Percentiles rank a stretch among this genome's conserved stretches.
phyloP scores from a whole-genome alignment of 2,113 vertebrate species.

The Cyanoliseus patagonus region DNA sequence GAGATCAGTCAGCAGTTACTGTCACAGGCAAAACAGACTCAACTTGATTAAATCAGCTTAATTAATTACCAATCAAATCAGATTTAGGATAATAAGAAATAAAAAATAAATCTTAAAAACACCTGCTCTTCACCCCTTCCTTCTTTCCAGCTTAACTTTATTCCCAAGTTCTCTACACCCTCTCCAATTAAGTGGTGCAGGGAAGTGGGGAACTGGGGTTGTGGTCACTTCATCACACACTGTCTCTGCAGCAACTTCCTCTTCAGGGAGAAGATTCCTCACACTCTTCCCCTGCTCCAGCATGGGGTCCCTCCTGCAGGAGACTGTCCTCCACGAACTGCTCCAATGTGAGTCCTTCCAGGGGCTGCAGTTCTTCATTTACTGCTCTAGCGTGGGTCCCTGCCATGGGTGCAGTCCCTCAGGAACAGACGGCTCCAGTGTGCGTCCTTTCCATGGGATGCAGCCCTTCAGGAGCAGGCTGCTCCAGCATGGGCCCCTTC shows the following conservation, averaged over 20 bases:
- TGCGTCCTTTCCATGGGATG: not conserved
- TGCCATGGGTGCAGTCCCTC: no score
- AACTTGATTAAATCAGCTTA: not conserved
- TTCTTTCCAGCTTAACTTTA: not conserved
- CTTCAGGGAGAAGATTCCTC: not conserved
- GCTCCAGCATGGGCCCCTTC: no score
- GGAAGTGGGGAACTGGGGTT: not conserved
- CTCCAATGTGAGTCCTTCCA: not conserved
- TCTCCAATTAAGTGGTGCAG: not conserved
- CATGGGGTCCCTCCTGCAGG: not conserved
- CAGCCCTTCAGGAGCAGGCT: no score
- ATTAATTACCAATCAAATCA: not conserved
- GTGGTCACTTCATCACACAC: not conserved
- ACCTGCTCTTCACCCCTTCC: not conserved
- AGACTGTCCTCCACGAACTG: not conserved
- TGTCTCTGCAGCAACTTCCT: not conserved
- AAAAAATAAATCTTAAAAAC: not conserved
- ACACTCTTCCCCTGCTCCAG: not conserved
- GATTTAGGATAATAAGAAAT: not conserved
- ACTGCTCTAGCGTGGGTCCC: not conserved
- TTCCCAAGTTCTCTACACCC: not conserved
- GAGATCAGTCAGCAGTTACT: not conserved
- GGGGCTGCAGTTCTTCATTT: not conserved
- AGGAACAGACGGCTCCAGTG: no score
- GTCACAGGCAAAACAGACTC: not conserved